Evolutionary conservation across 2,888 invertebrate genomes (phyloP), one percentile per base, ranked within the genome.

Genomic region (Chymomyza procnemis): DNA sequence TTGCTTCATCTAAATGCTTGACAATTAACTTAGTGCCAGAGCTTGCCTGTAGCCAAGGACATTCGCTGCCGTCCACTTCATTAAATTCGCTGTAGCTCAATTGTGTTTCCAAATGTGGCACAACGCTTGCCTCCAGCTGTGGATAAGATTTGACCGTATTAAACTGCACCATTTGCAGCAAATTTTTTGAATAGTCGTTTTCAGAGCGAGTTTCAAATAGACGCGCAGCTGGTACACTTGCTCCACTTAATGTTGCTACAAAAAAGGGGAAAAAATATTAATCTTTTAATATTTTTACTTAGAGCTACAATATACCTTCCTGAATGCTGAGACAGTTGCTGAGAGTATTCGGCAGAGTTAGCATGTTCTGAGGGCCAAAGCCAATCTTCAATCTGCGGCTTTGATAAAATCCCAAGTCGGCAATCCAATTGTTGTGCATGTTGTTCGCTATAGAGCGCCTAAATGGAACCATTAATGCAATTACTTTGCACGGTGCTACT

Each of bases 311-410:
- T 71, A 63, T 58, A 82, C 81, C 46, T n/a, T 87, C 78, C 0
- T 56, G 67, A 4, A 68, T 6, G 8, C 50, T 69, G 19, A 69
- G 71, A 21, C 74, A 30, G 55, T 87, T 85, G 60, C 87, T 81
- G 2, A 77, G 76, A 0, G 93, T 93, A 47, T 91, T 89, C 66
- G 92, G 92, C 5, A 93, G 93, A 6, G 94, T 89, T 0, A 94
- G 88, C 0, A 92, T 92, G 78, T 93, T 93, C 14, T 93, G 93
- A 0, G 94, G 94, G 0, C 94, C 95, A 94, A 97, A 97, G 1
- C 96, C 95, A 0, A 94, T 93, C 84, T 95, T 94, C 71, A 94
- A 94, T 69, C 94, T 93, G 0, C 94, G 92, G 26, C 94, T 94
- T 76, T 93, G 93, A 58, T 93, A 92, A 8, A 94, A 90, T 0